Base-by-base conservation (phyloP, 2,113 vertebrate genomes). In the Albula goreensis region DNA sequence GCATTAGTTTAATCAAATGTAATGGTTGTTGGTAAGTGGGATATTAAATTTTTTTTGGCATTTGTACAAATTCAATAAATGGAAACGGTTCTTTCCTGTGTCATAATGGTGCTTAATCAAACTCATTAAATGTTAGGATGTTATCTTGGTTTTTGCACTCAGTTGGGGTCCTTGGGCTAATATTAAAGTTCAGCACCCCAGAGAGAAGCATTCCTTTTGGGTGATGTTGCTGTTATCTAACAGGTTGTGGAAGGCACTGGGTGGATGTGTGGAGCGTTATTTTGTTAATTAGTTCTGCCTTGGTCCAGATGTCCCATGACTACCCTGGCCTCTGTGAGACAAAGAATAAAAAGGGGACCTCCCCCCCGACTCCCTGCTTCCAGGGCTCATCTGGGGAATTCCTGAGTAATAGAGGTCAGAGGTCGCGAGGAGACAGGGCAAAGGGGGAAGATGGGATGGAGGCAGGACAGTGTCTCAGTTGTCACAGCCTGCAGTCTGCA, bases 351-450 rank as follows among this genome's bases (percentile, higher is more conserved):
- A 95, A 94, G 94, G 93, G 93, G 93, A 93, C 91, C 90, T 92
- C 95, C 95, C 95, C 95, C 95, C 94, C 93, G 93, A 89, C 90
- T 86, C 91, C 93, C 91, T 89, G 93, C 95, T 96, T 95, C 93
- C 52, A 51, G 90, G 90, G 88, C 90, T 93, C 85, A 85, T 91
- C 91, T 90, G 94, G 93, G 94, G 94, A 96, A 96, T 97, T 97
- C 95, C 93, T 96, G 91, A 94, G 94, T 97, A 97, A 96, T 96
- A 94, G 96, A 96, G 96, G 96, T 96, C 91, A 93, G 90, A 96
- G 96, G 93, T 96, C 94, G 94, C 86, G 85, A 88, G 52, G 90
- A 74, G 80, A 84, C 84, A 84, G 94, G 91, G 90, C 92, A 92
- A 87, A 93, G 90, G 89, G 81, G 83, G 93, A 85, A 93, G 94